These are phyloP conservation scores for Euspilapteryx auroguttella DNA, from an alignment of 2,888 invertebrate genomes.

Conservation along the genomic window DNA sequence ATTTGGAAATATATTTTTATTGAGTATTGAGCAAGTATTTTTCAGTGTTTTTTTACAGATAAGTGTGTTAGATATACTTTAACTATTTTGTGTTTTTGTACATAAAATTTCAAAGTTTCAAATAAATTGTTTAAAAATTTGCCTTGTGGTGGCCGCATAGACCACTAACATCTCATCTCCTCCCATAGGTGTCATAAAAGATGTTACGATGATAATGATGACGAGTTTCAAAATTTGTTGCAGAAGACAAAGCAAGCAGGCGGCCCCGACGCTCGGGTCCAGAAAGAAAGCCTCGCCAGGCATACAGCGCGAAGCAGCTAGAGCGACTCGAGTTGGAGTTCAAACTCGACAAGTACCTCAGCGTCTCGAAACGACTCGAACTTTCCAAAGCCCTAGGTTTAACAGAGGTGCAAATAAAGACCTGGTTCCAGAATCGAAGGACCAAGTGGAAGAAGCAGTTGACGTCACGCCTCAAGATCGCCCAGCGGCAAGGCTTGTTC, in stretches of 20 bases:
- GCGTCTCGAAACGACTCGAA: conserved; percentile 94
- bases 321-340: conserved; percentile 92
- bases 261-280: conserved; percentile 84
- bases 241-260: conserved; percentile 80
- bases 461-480: conserved; percentile 85
- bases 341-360: conserved; percentile 93
- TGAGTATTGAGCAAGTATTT: no score
- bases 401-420: conserved; percentile 95
- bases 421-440: conserved; percentile 94
- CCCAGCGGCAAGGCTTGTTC: conserved; percentile 82
- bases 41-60: no score
- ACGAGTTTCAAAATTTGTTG: conserved; percentile 15
- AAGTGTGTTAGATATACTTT: no score
- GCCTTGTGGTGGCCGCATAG: no score
- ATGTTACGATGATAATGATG: no score
- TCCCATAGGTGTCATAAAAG: no score
- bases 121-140: no score
- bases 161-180: no score
- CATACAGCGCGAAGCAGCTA: conserved; percentile 92
- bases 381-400: conserved; percentile 84
- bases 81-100: no score
- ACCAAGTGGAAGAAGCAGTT: conserved; percentile 98
- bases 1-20: no score
- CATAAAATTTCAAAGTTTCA: no score
- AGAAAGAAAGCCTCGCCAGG: conserved; percentile 93